phyloP scores from a whole-genome alignment of 1,140 invertebrate species.

The Halyomorpha halys region DNA sequence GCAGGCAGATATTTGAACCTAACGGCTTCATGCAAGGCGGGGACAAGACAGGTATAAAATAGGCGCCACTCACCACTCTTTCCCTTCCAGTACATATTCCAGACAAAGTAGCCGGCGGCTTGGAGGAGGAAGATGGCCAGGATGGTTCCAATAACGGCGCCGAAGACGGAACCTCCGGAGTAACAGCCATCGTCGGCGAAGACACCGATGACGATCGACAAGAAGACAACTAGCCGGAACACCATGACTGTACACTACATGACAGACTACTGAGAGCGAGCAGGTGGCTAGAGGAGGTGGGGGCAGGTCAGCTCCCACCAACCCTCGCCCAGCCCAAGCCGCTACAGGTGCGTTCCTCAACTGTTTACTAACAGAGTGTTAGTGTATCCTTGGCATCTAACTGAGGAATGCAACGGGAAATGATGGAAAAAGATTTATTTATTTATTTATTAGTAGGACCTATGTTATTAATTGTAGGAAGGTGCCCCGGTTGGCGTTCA shows the following conservation, averaged over 20 bases:
- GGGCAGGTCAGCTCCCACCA: neutral
- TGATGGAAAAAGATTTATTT: too few species aligned
- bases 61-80: constrained; percentile 8
- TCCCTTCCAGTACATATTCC: constrained; percentile 15
- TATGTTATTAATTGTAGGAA: too few species aligned
- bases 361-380: too few species aligned
- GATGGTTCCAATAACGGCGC: neutral
- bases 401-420: too few species aligned
- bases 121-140: constrained; percentile 2
- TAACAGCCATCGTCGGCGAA: neutral
- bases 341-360: too few species aligned
- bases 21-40: too few species aligned
- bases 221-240: neutral
- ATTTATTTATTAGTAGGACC: too few species aligned
- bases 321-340: too few species aligned
- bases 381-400: too few species aligned
- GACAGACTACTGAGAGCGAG: neutral
- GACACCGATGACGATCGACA: neutral
- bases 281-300: neutral
- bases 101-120: neutral
- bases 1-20: too few species aligned
- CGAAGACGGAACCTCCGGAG: constrained; percentile 1
- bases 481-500: too few species aligned
- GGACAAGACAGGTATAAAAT: too few species aligned
- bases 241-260: neutral